Conservation (phyloP, 1,140 invertebrate genomes). For the Drosophila fuyamai region DNA sequence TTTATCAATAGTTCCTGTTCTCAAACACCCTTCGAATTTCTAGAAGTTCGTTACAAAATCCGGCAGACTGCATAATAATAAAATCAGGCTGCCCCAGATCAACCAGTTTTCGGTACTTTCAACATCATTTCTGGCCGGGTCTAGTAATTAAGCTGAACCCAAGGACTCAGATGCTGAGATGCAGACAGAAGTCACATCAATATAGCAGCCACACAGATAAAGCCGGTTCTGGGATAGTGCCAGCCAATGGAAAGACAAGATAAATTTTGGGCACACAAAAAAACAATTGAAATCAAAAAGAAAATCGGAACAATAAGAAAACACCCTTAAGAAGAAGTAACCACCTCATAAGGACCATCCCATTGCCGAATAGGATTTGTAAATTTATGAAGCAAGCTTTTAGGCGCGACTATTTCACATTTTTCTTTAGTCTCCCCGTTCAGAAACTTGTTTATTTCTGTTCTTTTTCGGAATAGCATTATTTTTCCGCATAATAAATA, state of each 20-base stretch:
- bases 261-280: constrained; percentile 12
- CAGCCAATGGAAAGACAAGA: constrained; percentile 42
- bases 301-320: constrained; percentile 4
- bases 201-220: neutral
- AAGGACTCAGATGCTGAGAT: constrained; percentile 38
- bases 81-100: constrained; percentile 15
- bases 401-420: neutral
- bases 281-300: constrained; percentile 5
- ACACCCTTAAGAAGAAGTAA: constrained; percentile 25
- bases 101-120: constrained; percentile 53
- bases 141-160: constrained; percentile 65
- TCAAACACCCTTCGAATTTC: neutral
- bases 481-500: neutral
- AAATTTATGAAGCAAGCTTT: constrained; percentile 13
- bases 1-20: neutral
- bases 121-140: constrained; percentile 12
- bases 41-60: constrained; percentile 49
- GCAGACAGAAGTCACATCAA: constrained; percentile 69
- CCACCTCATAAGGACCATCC: constrained; percentile 24
- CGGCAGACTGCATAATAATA: constrained; percentile 8
- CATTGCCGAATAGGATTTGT: constrained; percentile 7
- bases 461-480: neutral
- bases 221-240: constrained; percentile 29
- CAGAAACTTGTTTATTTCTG: neutral
- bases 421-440: neutral